These are phyloP conservation scores for Augiades crinisus DNA, from an alignment of 2,888 invertebrate genomes.

Conservation along the genomic window DNA sequence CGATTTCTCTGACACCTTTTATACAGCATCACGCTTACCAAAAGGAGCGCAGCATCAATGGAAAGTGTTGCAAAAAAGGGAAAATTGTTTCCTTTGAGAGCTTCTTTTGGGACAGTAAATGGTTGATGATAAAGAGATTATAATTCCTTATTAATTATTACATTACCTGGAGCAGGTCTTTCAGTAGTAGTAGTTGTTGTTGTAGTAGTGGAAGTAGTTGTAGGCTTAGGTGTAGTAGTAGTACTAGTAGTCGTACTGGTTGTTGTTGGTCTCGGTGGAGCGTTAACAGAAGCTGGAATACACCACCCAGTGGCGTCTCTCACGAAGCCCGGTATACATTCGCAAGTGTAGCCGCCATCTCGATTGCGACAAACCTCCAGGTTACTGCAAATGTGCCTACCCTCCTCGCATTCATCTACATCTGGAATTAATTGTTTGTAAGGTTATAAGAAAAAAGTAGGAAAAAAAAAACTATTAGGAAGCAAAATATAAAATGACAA, in stretches of 20 bases:
- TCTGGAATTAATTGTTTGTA: conserved; percentile 81
- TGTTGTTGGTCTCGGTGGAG: conserved; percentile 34
- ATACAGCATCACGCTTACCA: no score
- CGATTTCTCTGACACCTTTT: no score
- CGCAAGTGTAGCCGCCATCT: conserved; percentile 90
- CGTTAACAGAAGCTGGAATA: conserved; percentile 30
- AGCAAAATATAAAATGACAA: no score
- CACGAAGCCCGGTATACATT: conserved; percentile 89
- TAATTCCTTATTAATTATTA: no score
- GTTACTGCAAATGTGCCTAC: conserved; percentile 71
- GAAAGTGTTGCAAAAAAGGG: no score
- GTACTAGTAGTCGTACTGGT: conserved; percentile 39
- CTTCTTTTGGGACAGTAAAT: no score
- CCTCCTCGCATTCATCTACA: conserved; percentile 86
- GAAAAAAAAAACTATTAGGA: no score
- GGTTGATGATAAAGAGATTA: no score
- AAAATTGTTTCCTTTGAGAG: no score
- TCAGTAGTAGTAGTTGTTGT: neutral
- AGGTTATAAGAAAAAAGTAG: no score
- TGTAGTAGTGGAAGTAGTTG: conserved; percentile 34
- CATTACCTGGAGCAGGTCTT: conserved; percentile 10
- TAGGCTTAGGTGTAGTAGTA: conserved; percentile 21
- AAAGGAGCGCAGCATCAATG: no score
- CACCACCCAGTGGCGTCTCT: conserved; percentile 79
- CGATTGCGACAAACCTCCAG: conserved; percentile 87